A percentile compares a stretch with the other conserved stretches of the same genome.
Conservation (phyloP, 2,113 vertebrate genomes). For the Cyprinodon tularosa region DNA sequence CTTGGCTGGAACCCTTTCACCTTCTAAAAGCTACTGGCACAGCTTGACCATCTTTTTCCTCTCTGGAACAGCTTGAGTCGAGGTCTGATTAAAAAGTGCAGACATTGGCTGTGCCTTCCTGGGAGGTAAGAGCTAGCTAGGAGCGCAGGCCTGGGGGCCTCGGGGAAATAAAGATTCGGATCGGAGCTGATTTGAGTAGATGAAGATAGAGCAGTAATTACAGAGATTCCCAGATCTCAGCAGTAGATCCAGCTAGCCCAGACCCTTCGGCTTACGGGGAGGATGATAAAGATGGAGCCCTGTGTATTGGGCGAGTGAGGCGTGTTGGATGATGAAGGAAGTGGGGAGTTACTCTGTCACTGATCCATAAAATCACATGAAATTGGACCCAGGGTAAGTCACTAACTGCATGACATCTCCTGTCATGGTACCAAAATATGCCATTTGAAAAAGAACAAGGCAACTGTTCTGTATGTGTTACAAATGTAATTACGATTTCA, state of each 20-base stretch:
- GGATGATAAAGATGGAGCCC: constrained; percentile 60
- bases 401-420: constrained; percentile 42
- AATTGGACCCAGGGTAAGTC: constrained; percentile 63
- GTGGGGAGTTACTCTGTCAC: constrained; percentile 73
- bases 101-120: constrained; percentile 69
- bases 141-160: constrained; percentile 61
- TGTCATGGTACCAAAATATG: constrained; percentile 39
- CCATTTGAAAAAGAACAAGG: constrained; percentile 38
- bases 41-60: constrained; percentile 70
- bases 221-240: constrained; percentile 75
- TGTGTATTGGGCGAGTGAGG: constrained; percentile 66
- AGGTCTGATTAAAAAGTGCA: constrained; percentile 79
- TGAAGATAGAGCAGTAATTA: constrained; percentile 76
- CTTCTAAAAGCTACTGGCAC: constrained; percentile 69
- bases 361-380: constrained; percentile 71
- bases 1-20: constrained; percentile 64
- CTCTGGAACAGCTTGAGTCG: constrained; percentile 74
- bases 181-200: constrained; percentile 77
- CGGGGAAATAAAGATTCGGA: constrained; percentile 80
- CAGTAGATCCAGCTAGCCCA: constrained; percentile 58
- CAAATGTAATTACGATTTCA: constrained; percentile 42
- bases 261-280: constrained; percentile 61
- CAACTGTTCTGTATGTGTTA: constrained; percentile 29
- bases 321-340: constrained; percentile 66
- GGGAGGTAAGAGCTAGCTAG: constrained; percentile 74